Evolutionary conservation across 1,140 invertebrate species (phyloP).

Genomic region (Anoplophora glabripennis): DNA sequence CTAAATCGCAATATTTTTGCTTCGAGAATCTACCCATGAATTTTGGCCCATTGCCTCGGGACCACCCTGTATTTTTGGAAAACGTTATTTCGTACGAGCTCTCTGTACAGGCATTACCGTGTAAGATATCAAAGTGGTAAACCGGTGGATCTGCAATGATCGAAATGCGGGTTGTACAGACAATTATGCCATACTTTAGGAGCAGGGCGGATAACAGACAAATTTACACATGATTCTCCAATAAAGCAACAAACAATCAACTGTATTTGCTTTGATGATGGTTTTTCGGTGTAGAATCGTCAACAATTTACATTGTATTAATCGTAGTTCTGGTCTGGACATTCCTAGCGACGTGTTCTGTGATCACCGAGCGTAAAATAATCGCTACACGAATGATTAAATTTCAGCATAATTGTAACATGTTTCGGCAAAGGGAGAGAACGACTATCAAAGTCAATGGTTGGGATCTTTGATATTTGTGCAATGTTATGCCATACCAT

Average conservation of each 20-base stretch:
- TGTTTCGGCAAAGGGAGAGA: slow-evolving; percentile 39
- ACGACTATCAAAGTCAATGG: slow-evolving; percentile 37
- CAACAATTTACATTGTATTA: slow-evolving; percentile 49
- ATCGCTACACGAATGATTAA: slow-evolving; percentile 50
- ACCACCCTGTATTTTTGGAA: no score
- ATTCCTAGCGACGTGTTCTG: slow-evolving; percentile 47
- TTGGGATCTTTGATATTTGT: slow-evolving; percentile 32
- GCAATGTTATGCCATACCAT: slow-evolving; percentile 1
- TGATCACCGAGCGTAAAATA: slow-evolving; percentile 48
- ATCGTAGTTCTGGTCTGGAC: slow-evolving; percentile 44
- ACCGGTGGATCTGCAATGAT: no score
- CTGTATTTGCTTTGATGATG: slow-evolving; percentile 42
- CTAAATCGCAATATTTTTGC: no score
- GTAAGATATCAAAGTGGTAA: no score
- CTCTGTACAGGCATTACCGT: no score
- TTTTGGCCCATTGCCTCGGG: no score
- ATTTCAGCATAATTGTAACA: slow-evolving; percentile 51
- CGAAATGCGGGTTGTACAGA: no score
- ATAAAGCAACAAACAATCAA: slow-evolving; percentile 39
- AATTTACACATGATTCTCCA: slow-evolving; percentile 39
- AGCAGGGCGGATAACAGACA: neutral
- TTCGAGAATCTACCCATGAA: no score
- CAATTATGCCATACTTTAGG: no score
- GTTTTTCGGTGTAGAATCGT: slow-evolving; percentile 43
- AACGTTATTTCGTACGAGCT: no score